These are phyloP conservation scores for Cavia porcellus DNA, from an alignment of 2,113 vertebrate genomes.

Conservation along the genomic window DNA sequence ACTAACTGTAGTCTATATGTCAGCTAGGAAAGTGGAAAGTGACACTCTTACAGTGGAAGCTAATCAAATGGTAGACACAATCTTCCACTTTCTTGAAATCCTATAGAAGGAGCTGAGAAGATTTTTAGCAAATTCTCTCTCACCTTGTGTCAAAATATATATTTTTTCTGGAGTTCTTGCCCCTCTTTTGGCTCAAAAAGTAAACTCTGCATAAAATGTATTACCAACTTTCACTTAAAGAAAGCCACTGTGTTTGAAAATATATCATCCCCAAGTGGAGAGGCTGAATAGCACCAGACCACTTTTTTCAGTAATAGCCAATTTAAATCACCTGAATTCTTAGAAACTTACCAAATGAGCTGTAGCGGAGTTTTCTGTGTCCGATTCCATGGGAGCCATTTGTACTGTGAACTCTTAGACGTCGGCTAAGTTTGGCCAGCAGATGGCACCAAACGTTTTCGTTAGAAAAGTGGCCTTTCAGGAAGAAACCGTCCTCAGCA, in stretches of 20 bases:
- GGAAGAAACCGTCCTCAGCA: background rate
- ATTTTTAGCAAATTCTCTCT: background rate
- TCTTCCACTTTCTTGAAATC: background rate
- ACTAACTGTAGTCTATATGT: background rate
- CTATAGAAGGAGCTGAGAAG: background rate
- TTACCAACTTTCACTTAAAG: background rate
- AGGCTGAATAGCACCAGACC: background rate
- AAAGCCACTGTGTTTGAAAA: background rate
- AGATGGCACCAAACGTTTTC: constrained; percentile 80
- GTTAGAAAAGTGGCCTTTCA: background rate
- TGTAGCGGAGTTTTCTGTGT: background rate
- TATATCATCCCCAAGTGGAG: background rate
- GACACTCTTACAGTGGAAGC: constrained; percentile 4
- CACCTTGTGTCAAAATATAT: background rate
- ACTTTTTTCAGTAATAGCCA: background rate
- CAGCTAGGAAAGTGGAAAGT: background rate
- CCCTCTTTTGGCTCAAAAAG: background rate
- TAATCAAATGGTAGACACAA: background rate
- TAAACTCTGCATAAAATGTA: background rate
- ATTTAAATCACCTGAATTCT: background rate
- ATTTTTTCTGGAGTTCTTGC: background rate
- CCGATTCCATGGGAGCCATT: background rate
- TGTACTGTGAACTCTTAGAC: background rate
- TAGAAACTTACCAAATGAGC: background rate
- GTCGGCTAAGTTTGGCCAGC: constrained; percentile 53